These are phyloP conservation scores for Premnoplex brunnescens DNA, from an alignment of 2,797 vertebrate genomes.

Conservation along the genomic window DNA sequence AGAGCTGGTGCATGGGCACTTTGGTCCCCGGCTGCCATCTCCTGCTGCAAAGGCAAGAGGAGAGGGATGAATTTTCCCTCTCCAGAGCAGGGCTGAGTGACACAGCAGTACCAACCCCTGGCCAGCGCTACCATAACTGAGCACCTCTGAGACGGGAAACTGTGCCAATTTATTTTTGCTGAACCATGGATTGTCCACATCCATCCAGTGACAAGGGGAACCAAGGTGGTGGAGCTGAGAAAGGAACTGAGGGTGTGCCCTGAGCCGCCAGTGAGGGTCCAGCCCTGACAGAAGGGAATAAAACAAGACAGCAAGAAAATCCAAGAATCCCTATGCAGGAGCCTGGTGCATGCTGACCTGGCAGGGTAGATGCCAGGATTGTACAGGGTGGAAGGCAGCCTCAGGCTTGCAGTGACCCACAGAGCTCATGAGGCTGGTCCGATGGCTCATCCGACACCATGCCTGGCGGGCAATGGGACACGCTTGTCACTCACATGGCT, in stretches of 20 bases:
- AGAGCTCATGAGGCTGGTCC: accelerated
- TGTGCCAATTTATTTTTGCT: neutral
- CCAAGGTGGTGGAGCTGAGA: neutral
- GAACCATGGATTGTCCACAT: neutral
- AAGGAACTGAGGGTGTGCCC: neutral
- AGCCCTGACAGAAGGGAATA: neutral
- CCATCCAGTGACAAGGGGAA: neutral
- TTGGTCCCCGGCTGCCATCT: neutral
- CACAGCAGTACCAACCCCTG: accelerated
- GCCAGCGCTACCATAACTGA: accelerated
- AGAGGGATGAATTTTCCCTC: neutral
- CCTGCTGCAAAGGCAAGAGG: neutral
- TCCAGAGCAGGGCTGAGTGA: neutral
- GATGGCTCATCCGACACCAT: accelerated
- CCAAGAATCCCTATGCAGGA: accelerated
- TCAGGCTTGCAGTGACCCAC: neutral
- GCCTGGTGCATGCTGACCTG: neutral
- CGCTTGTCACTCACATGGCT: neutral
- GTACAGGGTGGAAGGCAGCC: neutral
- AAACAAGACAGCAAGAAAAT: neutral
- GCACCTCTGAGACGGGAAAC: neutral
- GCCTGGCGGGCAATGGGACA: neutral
- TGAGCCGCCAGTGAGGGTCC: neutral
- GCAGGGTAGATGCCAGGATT: neutral
- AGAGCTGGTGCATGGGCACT: neutral